phyloP scores from a whole-genome alignment of 2,888 invertebrate species.

The Orthosia cruda region DNA sequence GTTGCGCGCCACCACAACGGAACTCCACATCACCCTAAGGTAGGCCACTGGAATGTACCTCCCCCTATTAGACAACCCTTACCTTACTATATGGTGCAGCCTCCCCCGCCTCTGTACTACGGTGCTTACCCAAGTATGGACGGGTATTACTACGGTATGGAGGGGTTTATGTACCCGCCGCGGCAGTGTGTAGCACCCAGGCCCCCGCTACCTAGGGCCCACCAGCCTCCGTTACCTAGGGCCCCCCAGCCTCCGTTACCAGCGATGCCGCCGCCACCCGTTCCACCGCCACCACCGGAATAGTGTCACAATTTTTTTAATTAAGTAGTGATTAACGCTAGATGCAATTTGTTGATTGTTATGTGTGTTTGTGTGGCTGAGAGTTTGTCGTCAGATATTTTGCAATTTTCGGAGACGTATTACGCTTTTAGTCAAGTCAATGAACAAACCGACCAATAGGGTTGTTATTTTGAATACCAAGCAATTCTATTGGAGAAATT shows the following conservation, averaged over 20 bases:
- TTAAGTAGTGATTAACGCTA: constrained; percentile 52
- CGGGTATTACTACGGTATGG: constrained; percentile 81
- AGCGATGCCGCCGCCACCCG: constrained; percentile 82
- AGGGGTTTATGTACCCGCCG: constrained; percentile 84
- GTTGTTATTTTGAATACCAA: constrained; percentile 1
- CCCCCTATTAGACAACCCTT: constrained; percentile 81
- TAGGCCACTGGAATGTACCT: constrained; percentile 86
- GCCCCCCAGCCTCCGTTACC: constrained; percentile 89
- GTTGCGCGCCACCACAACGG: constrained; percentile 86
- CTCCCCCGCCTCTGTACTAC: constrained; percentile 84
- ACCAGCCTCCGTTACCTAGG: constrained; percentile 86
- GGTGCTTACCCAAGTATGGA: constrained; percentile 80
- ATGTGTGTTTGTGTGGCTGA: constrained; percentile 9
- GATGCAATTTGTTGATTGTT: constrained; percentile 43
- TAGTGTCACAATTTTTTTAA: constrained; percentile 60
- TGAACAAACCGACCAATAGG: neutral
- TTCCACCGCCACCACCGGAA: constrained; percentile 93
- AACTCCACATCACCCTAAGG: constrained; percentile 84
- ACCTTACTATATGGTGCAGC: constrained; percentile 87
- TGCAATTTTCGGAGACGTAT: too few species aligned
- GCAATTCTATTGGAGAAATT: neutral
- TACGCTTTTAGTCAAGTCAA: neutral
- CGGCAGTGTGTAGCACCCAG: constrained; percentile 16
- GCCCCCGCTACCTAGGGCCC: constrained; percentile 83
- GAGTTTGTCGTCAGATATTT: constrained; percentile 39